A percentile compares a stretch with the other conserved stretches of the same genome.
Evolutionary conservation across 1,140 invertebrate species (phyloP).

Genomic region (Drosophila pallidifrons): DNA sequence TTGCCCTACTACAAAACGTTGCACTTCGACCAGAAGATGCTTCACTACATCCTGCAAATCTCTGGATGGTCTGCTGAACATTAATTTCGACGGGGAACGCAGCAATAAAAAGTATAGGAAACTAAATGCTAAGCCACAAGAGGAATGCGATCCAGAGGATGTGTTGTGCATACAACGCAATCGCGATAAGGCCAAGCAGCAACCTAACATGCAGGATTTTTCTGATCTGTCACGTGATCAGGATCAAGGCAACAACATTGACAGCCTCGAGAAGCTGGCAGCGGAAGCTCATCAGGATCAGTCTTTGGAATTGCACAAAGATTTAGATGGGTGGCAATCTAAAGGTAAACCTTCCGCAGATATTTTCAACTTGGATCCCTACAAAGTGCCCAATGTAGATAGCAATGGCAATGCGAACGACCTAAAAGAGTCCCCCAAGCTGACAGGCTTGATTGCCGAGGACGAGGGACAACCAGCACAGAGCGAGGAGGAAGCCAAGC

Average conservation of each 20-base stretch:
- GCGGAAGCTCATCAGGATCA: constrained; percentile 25
- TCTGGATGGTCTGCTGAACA: constrained; percentile 1
- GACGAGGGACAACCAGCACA: constrained; percentile 12
- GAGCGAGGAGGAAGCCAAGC: constrained; percentile 12
- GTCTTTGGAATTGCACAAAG: constrained; percentile 12
- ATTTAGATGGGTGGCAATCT: constrained; percentile 27
- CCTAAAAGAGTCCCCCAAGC: constrained; percentile 21
- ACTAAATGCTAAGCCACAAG: neutral
- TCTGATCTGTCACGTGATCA: constrained; percentile 4
- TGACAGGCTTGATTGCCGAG: constrained; percentile 6
- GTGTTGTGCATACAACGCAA: constrained; percentile 42
- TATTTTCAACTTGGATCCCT: constrained; percentile 13
- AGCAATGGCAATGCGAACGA: constrained; percentile 2
- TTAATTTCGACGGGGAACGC: constrained; percentile 41
- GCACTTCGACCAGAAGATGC: constrained; percentile 19
- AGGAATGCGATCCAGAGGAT: constrained; percentile 58
- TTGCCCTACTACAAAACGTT: constrained; percentile 20
- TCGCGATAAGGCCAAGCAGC: constrained; percentile 8
- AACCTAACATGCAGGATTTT: constrained; percentile 15
- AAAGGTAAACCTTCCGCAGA: constrained; percentile 19
- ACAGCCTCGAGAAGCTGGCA: constrained; percentile 29
- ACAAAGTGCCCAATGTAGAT: constrained; percentile 10
- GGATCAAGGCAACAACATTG: neutral
- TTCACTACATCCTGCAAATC: constrained; percentile 6
- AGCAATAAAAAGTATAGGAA: constrained; percentile 17